Evolutionary conservation across 2,113 vertebrate genomes (phyloP), one percentile per base, ranked within the genome.

Genomic region (Thryonomys swinderianus): DNA sequence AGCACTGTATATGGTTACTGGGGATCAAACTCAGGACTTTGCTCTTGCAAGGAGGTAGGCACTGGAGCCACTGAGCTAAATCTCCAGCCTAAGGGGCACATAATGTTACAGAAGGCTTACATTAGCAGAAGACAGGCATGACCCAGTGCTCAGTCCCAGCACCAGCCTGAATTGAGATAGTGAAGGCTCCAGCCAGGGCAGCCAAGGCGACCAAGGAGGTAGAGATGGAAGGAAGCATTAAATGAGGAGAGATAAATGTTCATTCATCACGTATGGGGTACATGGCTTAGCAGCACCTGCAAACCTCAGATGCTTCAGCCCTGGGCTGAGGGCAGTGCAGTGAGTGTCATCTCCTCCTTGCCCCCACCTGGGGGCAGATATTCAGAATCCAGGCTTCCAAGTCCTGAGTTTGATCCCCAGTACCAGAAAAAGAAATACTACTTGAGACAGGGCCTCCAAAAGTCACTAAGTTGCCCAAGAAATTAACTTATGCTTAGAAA

Each of bases 281-380:
- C 8, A 0, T 20, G 23, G 45, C 9, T 25, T 9, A 6, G 17
- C 7, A 2, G 23, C 32, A 25, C 40, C 61, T 13, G 0, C 6
- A 32, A 3, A 13, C 13, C 27, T 25, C 27, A 11, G 11, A 7
- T n/a, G 69, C 3, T 42, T 18, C 23, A 3, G 42, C 8, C 71
- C 4, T 57, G 79, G 11, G 34, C 13, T 34, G 71, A n/a, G 6
- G 4, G 2, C 16, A n/a, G 61, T 1, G 4, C 10, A 61, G 69
- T 3, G 1, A 14, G 32, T 17, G 7, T 27, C 5, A 34, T 45
- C 40, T 3, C 13, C 42, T 51, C 53, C 53, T 55, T 3, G 53
- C 23, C 34, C 27, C 21, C 8, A 27, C 48, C 48, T n/a, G 48
- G 53, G 1, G 34, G 55, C 30, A 37, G 27, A 48, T 30, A 25